Percentiles rank a stretch among this genome's conserved stretches.
Evolutionary conservation across 2,888 invertebrate species (phyloP).

Genomic region (Ecdyonurus torrentis): DNA sequence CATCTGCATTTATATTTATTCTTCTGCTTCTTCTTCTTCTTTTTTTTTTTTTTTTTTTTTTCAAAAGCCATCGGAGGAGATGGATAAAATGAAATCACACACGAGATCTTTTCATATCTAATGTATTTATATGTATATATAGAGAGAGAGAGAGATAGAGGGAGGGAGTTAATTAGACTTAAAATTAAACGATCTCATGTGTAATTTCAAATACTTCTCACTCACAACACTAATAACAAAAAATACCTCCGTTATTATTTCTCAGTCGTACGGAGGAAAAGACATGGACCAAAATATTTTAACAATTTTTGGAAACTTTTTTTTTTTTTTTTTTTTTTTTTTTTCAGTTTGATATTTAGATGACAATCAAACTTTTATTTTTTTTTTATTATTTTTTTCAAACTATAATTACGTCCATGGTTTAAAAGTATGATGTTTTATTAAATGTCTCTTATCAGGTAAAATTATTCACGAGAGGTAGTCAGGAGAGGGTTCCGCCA

Average conservation of each 20-base stretch:
- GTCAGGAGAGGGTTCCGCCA: constrained; percentile 68
- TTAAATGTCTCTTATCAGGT: neutral
- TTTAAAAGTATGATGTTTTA: neutral
- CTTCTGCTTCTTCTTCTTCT: constrained; percentile 9
- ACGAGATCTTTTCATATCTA: constrained; percentile 7
- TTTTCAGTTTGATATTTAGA: neutral
- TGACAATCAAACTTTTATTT: neutral
- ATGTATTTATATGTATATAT: neutral
- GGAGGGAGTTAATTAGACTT: neutral
- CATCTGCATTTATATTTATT: constrained; percentile 8
- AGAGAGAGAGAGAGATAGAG: neutral
- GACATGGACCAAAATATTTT: neutral
- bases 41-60: constrained; percentile 4
- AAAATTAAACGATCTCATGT: neutral
- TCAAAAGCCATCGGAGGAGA: constrained; percentile 15
- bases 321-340: neutral
- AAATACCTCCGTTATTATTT: neutral
- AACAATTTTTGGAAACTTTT: neutral
- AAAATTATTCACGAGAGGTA: constrained; percentile 32
- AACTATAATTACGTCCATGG: no score
- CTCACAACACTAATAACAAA: constrained; percentile 2
- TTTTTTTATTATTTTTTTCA: neutral
- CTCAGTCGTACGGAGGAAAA: neutral
- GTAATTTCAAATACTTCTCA: neutral
- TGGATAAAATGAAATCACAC: constrained; percentile 12